A percentile compares a stretch with the other conserved stretches of the same genome.
phyloP scores from a whole-genome alignment of 23 tunicate species.

The Corella eumyota region DNA sequence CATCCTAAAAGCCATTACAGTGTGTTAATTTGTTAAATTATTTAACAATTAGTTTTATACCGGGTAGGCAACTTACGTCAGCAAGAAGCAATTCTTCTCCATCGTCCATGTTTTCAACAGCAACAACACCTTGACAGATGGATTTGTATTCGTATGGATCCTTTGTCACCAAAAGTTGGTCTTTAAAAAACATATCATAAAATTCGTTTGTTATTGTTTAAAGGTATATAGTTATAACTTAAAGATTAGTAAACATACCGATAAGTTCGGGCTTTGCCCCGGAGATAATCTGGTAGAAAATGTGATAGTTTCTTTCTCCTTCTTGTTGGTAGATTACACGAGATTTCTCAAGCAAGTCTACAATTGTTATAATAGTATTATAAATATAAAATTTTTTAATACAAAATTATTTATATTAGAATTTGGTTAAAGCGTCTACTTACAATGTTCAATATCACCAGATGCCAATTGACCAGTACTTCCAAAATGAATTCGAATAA shows the following conservation, averaged over 20 bases:
- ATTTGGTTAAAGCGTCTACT: constrained; percentile 4
- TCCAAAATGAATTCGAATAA: constrained; percentile 97
- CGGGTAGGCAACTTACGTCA: constrained; percentile 53
- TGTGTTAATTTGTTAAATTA: too few species aligned
- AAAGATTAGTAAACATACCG: too few species aligned
- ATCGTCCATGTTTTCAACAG: constrained; percentile 72
- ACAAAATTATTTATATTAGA: too few species aligned
- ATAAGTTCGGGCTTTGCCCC: constrained; percentile 90
- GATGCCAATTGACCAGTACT: constrained; percentile 97
- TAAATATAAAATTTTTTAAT: too few species aligned
- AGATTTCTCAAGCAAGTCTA: constrained; percentile 91
- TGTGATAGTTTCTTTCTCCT: constrained; percentile 89
- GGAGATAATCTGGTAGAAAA: constrained; percentile 94
- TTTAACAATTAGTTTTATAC: too few species aligned
- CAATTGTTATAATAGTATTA: background rate
- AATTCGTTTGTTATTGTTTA: background rate
- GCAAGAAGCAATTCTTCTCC: constrained; percentile 65
- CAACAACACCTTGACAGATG: constrained; percentile 79
- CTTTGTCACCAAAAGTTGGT: constrained; percentile 58
- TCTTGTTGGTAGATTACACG: constrained; percentile 97
- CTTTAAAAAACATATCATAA: constrained; percentile 5
- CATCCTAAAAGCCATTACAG: constrained; percentile 69
- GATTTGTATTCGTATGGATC: constrained; percentile 84
- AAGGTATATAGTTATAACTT: too few species aligned
- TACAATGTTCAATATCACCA: constrained; percentile 97